A percentile compares a stretch with the other conserved stretches of the same genome.
Conservation (phyloP, 2,888 invertebrate genomes). For the Agrilus cyanescens region DNA sequence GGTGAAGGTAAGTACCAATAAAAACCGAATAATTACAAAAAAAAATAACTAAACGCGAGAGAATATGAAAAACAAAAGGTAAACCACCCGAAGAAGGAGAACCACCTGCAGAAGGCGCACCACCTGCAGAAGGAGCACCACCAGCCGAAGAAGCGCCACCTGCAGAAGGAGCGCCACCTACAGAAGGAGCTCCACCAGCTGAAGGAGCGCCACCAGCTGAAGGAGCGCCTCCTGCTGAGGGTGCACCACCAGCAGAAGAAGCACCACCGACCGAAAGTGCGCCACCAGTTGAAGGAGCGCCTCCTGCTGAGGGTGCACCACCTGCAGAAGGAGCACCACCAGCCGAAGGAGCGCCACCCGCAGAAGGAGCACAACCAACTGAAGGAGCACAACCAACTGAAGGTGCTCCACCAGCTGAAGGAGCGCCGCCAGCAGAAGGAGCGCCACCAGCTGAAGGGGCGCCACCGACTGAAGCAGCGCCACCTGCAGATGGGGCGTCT, state of each 20-base stretch:
- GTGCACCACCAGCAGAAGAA: conserved; percentile 28
- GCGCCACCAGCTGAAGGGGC: conserved; percentile 25
- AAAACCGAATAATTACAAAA: background rate
- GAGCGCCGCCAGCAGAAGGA: conserved; percentile 16
- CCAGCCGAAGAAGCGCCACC: conserved; percentile 19
- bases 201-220: conserved; percentile 22
- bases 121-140: conserved; percentile 28
- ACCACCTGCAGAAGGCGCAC: conserved; percentile 21
- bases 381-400: conserved; percentile 27
- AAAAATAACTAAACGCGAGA: too few species aligned
- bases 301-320: too few species aligned
- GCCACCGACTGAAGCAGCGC: conserved; percentile 15
- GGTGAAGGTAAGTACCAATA: conserved; percentile 14
- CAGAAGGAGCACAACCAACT: conserved; percentile 9
- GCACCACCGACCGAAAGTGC: conserved; percentile 27
- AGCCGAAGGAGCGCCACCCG: conserved; percentile 4
- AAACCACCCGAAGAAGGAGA: conserved; percentile 23
- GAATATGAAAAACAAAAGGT: conserved; percentile 1
- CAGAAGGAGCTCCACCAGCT: conserved; percentile 19
- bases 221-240: conserved; percentile 24
- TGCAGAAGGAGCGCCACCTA: conserved; percentile 19
- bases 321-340: too few species aligned
- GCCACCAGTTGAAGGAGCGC: conserved; percentile 13
- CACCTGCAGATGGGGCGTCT: conserved; percentile 21
- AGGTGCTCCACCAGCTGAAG: conserved; percentile 23